Evolutionary conservation across 1,140 invertebrate genomes (phyloP).

Genomic region (Penaeus japonicus): DNA sequence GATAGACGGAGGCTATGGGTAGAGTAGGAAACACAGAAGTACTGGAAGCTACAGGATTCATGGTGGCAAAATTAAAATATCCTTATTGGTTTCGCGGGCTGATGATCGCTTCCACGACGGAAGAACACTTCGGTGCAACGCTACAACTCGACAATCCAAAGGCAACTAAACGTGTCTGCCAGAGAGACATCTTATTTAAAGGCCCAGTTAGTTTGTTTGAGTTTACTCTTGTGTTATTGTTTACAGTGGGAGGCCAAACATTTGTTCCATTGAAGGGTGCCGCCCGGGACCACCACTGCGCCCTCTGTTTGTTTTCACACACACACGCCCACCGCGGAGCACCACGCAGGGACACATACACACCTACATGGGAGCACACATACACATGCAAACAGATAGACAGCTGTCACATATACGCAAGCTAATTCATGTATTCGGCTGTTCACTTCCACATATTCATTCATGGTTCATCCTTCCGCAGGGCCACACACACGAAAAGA

Average conservation of each 20-base stretch:
- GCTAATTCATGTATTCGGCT: too few species aligned
- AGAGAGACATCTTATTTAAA: conserved; percentile 55
- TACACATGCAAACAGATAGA: not conserved
- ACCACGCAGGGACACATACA: not conserved
- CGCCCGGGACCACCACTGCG: conserved; percentile 50
- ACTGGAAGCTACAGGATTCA: not conserved
- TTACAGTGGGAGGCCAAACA: conserved; percentile 54
- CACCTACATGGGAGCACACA: not conserved
- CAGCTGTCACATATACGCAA: not conserved
- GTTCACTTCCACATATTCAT: too few species aligned
- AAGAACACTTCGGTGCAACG: too few species aligned
- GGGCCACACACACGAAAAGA: too few species aligned
- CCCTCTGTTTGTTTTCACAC: conserved; percentile 51
- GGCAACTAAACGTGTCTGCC: conserved; percentile 46
- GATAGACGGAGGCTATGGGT: conserved; percentile 15
- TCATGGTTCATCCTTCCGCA: too few species aligned
- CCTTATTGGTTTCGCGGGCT: not conserved
- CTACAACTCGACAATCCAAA: not conserved
- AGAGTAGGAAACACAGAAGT: not conserved
- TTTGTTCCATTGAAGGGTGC: conserved; percentile 54
- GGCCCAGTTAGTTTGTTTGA: conserved; percentile 54
- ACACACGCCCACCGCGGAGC: conserved; percentile 22
- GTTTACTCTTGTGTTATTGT: conserved; percentile 54
- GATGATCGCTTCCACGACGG: not conserved
- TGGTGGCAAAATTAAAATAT: not conserved